Percentiles rank a stretch among this genome's conserved stretches.
Evolutionary conservation across 2,888 invertebrate genomes (phyloP).

Genomic region (Cantharis nigra): DNA sequence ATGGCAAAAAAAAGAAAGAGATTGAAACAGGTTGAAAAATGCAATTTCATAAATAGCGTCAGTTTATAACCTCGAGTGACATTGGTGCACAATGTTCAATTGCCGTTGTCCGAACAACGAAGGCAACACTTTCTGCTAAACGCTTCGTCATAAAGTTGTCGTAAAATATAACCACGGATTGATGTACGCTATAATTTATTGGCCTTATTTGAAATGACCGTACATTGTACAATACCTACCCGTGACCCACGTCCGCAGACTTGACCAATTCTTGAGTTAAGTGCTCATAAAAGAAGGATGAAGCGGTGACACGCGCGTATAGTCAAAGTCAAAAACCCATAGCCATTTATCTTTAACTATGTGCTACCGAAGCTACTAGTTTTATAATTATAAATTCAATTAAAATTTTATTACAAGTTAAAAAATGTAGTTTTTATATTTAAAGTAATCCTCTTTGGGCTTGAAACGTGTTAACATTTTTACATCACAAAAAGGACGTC

Average conservation of each 20-base stretch:
- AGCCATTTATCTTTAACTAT: conserved; percentile 8
- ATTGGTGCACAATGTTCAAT: conserved; percentile 41
- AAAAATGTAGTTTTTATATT: neutral
- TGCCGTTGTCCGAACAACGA: conserved; percentile 30
- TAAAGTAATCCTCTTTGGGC: conserved; percentile 28
- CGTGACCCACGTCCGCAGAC: conserved; percentile 29
- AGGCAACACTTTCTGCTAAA: conserved; percentile 43
- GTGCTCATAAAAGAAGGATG: conserved; percentile 35
- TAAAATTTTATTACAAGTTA: conserved; percentile 29
- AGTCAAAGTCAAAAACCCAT: conserved; percentile 21
- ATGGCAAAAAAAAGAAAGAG: neutral
- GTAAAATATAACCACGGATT: conserved; percentile 44
- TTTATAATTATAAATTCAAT: conserved; percentile 37
- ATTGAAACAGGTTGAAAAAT: conserved; percentile 31
- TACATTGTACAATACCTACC: conserved; percentile 36
- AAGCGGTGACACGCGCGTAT: conserved; percentile 32
- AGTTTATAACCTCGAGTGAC: conserved; percentile 42
- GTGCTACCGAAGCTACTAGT: conserved; percentile 21
- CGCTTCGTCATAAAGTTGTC: conserved; percentile 43
- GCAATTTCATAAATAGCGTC: conserved; percentile 41
- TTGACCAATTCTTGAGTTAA: conserved; percentile 33
- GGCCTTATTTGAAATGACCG: conserved; percentile 35
- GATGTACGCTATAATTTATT: conserved; percentile 45
- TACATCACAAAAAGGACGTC: conserved; percentile 51
- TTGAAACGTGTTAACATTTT: conserved; percentile 50